A percentile compares a stretch with the other conserved stretches of the same genome.
phyloP scores from a whole-genome alignment of 1,140 invertebrate genomes.

The Drosophila ironensis region DNA sequence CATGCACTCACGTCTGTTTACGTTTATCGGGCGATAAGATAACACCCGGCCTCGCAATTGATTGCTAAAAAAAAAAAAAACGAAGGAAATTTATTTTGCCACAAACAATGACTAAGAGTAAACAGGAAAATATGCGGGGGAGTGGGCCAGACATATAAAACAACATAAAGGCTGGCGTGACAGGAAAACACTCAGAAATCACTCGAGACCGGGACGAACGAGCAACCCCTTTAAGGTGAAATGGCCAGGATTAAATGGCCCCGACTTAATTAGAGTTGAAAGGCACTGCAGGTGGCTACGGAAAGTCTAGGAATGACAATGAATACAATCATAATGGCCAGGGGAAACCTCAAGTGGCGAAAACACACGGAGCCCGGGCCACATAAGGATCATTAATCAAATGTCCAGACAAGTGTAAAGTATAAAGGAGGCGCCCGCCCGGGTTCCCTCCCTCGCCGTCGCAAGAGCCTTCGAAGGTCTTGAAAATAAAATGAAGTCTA shows the following conservation, averaged over 20 bases:
- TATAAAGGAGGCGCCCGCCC: constrained; percentile 40
- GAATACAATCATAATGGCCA: constrained; percentile 64
- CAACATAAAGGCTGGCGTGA: constrained; percentile 40
- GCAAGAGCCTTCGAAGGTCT: constrained; percentile 23
- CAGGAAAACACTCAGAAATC: constrained; percentile 46
- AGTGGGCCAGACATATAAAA: constrained; percentile 33
- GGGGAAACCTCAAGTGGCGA: constrained; percentile 40
- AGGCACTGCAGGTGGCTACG: constrained; percentile 3
- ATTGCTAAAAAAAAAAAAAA: constrained; percentile 8
- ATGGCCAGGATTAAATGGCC: constrained; percentile 22
- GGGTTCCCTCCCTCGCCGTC: neutral
- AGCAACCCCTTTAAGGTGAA: constrained; percentile 19
- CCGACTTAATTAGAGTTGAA: constrained; percentile 40
- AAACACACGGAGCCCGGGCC: constrained; percentile 13
- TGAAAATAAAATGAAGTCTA: constrained; percentile 41
- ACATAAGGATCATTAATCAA: constrained; percentile 80
- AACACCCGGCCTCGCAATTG: neutral
- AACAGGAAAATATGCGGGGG: constrained; percentile 4
- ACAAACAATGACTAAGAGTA: constrained; percentile 31
- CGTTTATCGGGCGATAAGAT: constrained; percentile 21
- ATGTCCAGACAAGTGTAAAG: constrained; percentile 79
- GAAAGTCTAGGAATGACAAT: constrained; percentile 52
- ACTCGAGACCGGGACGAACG: constrained; percentile 35
- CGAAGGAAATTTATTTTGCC: constrained; percentile 26
- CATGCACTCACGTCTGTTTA: constrained; percentile 19